Base-by-base conservation (phyloP, 2,888 invertebrate genomes). In the Drosophila sordidapex region DNA sequence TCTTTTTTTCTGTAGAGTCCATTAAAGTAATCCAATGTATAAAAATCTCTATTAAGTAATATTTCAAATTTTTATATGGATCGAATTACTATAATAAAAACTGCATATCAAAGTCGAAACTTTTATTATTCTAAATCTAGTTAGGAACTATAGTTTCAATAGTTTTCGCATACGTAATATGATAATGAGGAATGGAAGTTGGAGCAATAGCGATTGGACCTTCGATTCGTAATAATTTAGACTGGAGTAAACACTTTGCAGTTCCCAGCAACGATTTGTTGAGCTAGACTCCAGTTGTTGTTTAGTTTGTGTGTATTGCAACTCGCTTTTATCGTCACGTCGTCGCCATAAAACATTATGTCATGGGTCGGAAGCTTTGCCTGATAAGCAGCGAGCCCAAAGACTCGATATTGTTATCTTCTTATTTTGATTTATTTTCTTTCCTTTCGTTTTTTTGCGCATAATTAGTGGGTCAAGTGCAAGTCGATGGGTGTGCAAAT, bases 381-480 rank as follows among this genome's bases (percentile, higher is more conserved):
- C 60, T 62, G 76, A 77, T 74, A 77, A 79, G 59, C 51, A 8
- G 33, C 15, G n/a, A 18, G 29, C 56, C 54, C 27, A 40, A 53
- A 36, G 33, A 15, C 21, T n/a, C 11, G 38, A 65, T 68, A 53
- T 59, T 46, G 6, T 43, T 29, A 29, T 40, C 8, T 8, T 43
- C n/a, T 2, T 8, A 25, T 46, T 8, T 25, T 15, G 8, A 15
- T 8, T 46, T 46, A 13, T 40, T 40, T 43, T 40, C 2, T 29
- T 13, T 21, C 15, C 1, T 11, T 6, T 15, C 4, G 0, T 7
- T 8, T 0, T 11, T 11, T 27, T 11, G 27, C 25, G 82, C 65
- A 76, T 81, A 76, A 74, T 84, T 84, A 83, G 74, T 89, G 85
- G 87, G 87, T 87, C 87, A 87, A 87, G 87, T 85, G 78, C 62